Conservation (phyloP, 1,140 invertebrate species). For the Gonatopus flavifemur region DNA sequence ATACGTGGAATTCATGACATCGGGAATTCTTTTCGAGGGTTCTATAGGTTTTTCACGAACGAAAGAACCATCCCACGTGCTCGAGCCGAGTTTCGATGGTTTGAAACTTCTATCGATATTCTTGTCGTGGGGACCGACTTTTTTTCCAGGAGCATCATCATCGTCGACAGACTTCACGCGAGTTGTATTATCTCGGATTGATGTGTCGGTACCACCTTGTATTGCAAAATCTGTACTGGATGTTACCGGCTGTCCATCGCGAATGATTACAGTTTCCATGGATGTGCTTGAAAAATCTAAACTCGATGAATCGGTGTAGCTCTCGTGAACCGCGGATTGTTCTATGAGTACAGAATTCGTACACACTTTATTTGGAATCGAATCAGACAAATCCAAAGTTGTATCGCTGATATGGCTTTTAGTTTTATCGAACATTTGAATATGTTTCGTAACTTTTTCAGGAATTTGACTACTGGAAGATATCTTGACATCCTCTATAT, state of each 20-base stretch:
- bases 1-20: too few species aligned
- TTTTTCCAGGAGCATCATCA: constrained; percentile 24
- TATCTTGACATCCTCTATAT: constrained; percentile 12
- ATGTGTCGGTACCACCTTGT: too few species aligned
- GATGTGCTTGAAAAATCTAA: constrained; percentile 35
- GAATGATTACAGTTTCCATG: constrained; percentile 39
- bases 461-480: constrained; percentile 27
- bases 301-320: constrained; percentile 31
- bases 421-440: not conserved
- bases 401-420: constrained; percentile 25
- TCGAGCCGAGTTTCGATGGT: constrained; percentile 24
- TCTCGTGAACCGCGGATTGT: constrained; percentile 30
- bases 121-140: too few species aligned
- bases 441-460: too few species aligned
- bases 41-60: constrained; percentile 18
- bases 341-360: constrained; percentile 26
- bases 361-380: constrained; percentile 27
- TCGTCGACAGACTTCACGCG: too few species aligned
- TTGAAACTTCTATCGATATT: constrained; percentile 13
- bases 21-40: constrained; percentile 2
- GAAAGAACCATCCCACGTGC: constrained; percentile 35
- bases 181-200: too few species aligned
- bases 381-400: constrained; percentile 23
- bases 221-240: too few species aligned
- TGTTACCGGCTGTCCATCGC: constrained; percentile 37